Conservation (phyloP, 2,113 vertebrate genomes). For the Scalopus aquaticus region DNA sequence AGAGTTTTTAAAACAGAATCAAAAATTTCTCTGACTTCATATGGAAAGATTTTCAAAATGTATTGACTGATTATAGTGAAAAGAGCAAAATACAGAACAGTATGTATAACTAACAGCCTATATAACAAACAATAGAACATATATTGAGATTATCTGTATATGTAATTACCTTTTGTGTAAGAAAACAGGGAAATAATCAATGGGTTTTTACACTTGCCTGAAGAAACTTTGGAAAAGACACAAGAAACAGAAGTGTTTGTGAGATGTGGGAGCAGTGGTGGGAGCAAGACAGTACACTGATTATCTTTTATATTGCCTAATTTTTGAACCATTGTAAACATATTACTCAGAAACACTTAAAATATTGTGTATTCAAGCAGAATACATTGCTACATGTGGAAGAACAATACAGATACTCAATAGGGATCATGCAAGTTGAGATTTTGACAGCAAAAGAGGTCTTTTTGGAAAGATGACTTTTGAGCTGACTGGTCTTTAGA, state of each 20-base stretch:
- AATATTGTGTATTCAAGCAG: neutral
- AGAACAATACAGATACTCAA: neutral
- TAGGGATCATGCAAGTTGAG: neutral
- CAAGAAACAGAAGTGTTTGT: neutral
- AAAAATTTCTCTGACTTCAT: conserved; percentile 1
- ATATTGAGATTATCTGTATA: neutral
- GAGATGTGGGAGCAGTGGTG: neutral
- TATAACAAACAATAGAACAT: neutral
- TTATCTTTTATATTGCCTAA: neutral
- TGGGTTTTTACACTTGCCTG: neutral
- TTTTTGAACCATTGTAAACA: neutral
- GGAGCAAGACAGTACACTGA: neutral
- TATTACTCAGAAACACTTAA: neutral
- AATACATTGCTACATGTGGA: neutral
- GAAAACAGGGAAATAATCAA: neutral
- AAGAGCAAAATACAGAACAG: neutral
- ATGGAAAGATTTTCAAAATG: neutral
- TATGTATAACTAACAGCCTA: neutral
- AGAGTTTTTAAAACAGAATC: conserved; percentile 50
- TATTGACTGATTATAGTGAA: neutral
- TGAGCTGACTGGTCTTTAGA: neutral
- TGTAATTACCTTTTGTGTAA: neutral
- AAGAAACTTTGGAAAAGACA: neutral
- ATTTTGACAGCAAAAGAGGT: neutral
- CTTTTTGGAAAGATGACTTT: neutral